Base-by-base conservation (phyloP, 2,797 vertebrate genomes). In the Anabacerthia variegaticeps region DNA sequence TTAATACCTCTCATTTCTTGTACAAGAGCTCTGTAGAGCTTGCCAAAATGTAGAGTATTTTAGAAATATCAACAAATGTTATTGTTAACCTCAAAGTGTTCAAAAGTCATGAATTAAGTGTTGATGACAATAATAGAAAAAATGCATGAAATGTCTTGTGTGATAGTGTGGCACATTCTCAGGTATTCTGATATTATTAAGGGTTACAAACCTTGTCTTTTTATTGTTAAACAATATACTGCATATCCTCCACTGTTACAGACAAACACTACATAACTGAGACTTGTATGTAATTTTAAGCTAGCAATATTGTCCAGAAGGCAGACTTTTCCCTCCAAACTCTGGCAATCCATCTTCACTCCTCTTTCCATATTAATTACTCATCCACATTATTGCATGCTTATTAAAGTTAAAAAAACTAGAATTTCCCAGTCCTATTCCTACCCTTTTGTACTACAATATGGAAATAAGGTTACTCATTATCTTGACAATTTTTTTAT, bases 281-380 rank as follows among this genome's bases (percentile, higher is more conserved):
- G 67, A 54, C 30, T 89, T 72, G 20, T 11, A 56, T 92, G n/a
- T 44, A 67, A 76, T 85, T 41, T 79, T 85, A 67, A 86, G 0
- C 3, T 86, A n/a, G 24, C 19, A 88, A 49, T 82, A 69, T 90
- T 95, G 55, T 75, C 85, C 89, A 93, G 78, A 94, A 91, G 59
- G 85, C 71, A 85, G 22, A 44, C 87, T 90, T 89, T 93, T 84
- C 90, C 32, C 48, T 90, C 44, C 55, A 67, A 82, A 90, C 51
- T 79, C 63, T 93, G 62, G 20, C 24, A 93, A 92, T 86, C 34
- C 34, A 39, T 89, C 77, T 90, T 92, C 34, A 59, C 44, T 65
- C 68, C 87, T 71, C 27, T 91, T 95, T 94, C 81, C 52, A n/a
- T 85, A 77, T 80, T 92, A 87, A 95, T 79, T 96, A 56, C 74